phyloP scores from a whole-genome alignment of 2,797 vertebrate species.

The Siniperca obscura region DNA sequence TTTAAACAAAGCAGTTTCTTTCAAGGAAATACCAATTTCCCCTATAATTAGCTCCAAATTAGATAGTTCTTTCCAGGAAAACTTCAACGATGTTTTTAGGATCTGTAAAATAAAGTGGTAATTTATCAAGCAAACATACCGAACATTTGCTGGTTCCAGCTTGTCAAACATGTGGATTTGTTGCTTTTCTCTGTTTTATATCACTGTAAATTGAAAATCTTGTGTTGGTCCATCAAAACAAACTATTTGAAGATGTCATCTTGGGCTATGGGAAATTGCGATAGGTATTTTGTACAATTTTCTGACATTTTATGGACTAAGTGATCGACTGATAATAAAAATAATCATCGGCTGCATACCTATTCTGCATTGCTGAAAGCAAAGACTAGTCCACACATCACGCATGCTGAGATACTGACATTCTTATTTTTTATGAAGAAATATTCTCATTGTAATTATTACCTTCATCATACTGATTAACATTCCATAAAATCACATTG shows the following conservation, averaged over 20 bases:
- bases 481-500: constrained; percentile 50
- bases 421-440: constrained; percentile 11
- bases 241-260: not conserved
- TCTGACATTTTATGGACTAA: no score
- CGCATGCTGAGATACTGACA: constrained; percentile 6
- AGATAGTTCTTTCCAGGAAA: not conserved
- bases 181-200: not conserved
- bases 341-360: not conserved
- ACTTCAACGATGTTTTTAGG: not conserved
- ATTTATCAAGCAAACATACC: not conserved
- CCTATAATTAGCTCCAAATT: constrained; percentile 10
- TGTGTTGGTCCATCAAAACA: not conserved
- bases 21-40: not conserved
- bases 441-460: constrained; percentile 22
- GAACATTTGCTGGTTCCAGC: not conserved
- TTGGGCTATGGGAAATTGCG: not conserved
- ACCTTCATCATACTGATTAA: constrained; percentile 38
- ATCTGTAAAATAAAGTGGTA: not conserved
- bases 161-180: not conserved
- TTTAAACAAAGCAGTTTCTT: not conserved
- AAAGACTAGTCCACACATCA: not conserved
- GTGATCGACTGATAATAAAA: not conserved
- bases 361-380: not conserved
- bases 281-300: not conserved
- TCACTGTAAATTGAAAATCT: not conserved